Conservation (phyloP, 2,113 vertebrate genomes). For the Protomyctophum bolini region DNA sequence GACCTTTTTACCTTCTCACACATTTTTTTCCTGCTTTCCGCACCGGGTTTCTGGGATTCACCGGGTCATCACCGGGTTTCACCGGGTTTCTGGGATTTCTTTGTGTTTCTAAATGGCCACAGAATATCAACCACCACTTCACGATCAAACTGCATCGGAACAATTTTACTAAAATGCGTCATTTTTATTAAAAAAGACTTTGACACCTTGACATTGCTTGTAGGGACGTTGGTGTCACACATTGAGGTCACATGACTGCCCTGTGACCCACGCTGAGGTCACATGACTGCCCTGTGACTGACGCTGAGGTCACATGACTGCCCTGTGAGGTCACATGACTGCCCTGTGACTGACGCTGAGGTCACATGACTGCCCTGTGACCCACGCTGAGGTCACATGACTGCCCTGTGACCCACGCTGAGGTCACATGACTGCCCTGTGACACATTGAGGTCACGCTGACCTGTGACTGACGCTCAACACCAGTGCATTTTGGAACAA, state of each 20-base stretch:
- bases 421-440: no score
- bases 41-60: no score
- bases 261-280: conserved; percentile 43
- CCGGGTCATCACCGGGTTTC: no score
- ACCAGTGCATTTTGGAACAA: conserved; percentile 45
- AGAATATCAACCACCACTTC: conserved; percentile 12
- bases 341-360: no score
- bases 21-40: conserved; percentile 16
- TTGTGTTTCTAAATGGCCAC: conserved; percentile 20
- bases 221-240: background rate
- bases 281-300: conserved; percentile 24
- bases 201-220: background rate
- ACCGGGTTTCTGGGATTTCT: conserved; percentile 28
- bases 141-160: conserved; percentile 11
- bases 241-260: background rate
- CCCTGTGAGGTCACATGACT: no score
- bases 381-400: no score
- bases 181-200: background rate
- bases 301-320: no score
- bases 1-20: conserved; percentile 6
- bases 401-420: no score
- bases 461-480: conserved; percentile 37
- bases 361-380: no score
- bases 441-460: background rate
- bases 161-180: conserved; percentile 17